Percentiles rank a stretch among this genome's conserved stretches.
phyloP scores from a whole-genome alignment of 2,797 vertebrate species.

The Petrocephalus sullivani region DNA sequence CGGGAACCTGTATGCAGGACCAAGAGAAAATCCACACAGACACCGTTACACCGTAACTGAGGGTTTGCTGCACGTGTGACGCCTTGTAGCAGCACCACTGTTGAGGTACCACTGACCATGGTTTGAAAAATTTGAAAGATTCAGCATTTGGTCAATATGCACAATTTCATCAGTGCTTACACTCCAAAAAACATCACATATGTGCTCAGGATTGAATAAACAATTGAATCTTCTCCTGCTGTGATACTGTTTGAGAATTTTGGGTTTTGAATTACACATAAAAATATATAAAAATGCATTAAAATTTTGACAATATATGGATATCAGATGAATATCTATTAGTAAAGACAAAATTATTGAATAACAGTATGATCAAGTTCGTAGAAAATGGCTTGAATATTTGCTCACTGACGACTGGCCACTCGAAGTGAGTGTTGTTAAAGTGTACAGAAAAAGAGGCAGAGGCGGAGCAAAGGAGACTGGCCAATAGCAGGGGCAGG shows the following conservation, averaged over 20 bases:
- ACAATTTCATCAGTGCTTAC: not conserved
- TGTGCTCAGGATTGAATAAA: not conserved
- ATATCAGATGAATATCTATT: not conserved
- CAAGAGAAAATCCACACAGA: constrained; percentile 27
- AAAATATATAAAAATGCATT: not conserved
- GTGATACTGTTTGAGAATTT: not conserved
- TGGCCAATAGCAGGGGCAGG: too few species aligned
- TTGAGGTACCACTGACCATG: not conserved
- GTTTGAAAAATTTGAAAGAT: not conserved
- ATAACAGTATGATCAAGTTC: not conserved
- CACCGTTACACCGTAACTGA: not conserved
- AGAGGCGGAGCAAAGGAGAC: not conserved
- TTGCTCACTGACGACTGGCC: not conserved
- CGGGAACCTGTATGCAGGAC: constrained; percentile 65
- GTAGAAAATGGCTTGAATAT: not conserved
- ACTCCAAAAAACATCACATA: not conserved
- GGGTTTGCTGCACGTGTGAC: constrained; percentile 11
- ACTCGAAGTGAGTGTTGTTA: not conserved
- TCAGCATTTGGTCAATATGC: not conserved
- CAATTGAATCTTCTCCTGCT: not conserved
- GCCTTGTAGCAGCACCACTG: constrained; percentile 8
- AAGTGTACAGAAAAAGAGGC: not conserved
- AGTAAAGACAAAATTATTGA: not conserved
- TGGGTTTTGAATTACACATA: not conserved
- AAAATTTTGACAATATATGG: not conserved